These are phyloP conservation scores for Cheilosia impressa DNA, from an alignment of 2,888 invertebrate genomes.

Conservation along the genomic window DNA sequence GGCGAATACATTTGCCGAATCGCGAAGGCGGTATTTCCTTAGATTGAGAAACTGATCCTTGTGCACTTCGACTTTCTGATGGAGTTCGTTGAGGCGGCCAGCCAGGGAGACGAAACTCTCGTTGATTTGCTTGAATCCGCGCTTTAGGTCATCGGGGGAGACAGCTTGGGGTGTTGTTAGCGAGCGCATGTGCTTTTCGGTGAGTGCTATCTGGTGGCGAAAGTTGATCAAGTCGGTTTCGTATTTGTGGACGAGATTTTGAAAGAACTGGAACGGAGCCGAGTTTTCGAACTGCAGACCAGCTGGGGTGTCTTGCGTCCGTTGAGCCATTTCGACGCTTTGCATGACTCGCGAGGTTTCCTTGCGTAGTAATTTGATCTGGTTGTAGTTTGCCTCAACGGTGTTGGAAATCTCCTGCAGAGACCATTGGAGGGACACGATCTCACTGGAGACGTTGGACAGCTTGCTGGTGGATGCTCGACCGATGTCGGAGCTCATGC, in stretches of 20 bases:
- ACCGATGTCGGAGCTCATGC: constrained; percentile 91
- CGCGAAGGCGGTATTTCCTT: constrained; percentile 89
- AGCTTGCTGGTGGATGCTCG: constrained; percentile 85
- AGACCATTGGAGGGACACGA: constrained; percentile 80
- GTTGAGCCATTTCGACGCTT: constrained; percentile 90
- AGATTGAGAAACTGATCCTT: constrained; percentile 94
- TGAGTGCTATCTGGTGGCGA: constrained; percentile 89
- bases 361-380: constrained; percentile 85
- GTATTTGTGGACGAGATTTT: constrained; percentile 88
- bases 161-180: constrained; percentile 86
- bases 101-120: constrained; percentile 94
- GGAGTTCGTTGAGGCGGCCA: constrained; percentile 93
- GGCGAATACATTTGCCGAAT: constrained; percentile 91
- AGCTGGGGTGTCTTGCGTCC: constrained; percentile 90
- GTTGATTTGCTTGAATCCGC: constrained; percentile 92
- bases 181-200: constrained; percentile 89
- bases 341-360: constrained; percentile 90
- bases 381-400: constrained; percentile 82
- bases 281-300: constrained; percentile 91
- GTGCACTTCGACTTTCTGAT: constrained; percentile 90
- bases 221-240: constrained; percentile 88
- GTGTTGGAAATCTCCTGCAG: constrained; percentile 82
- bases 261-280: constrained; percentile 89
- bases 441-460: constrained; percentile 81
- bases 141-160: constrained; percentile 90